Conservation (phyloP, 2,888 invertebrate genomes). For the Mythimna pallens region DNA sequence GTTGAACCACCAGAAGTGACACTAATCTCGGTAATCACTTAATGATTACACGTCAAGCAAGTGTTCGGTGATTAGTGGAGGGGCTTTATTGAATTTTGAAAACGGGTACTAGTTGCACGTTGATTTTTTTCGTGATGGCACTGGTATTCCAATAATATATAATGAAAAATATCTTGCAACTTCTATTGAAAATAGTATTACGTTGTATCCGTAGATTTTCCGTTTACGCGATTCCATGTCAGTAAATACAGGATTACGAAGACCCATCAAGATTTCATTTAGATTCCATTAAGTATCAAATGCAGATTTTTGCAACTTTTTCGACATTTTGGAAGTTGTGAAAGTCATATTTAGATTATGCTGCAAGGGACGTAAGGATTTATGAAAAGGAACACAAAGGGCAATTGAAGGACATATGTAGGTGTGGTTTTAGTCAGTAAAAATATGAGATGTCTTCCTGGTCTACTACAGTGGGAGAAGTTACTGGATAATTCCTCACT, state of each 20-base stretch:
- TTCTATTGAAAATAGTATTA: neutral
- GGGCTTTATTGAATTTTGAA: neutral
- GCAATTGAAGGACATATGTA: too few species aligned
- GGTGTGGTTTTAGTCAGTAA: too few species aligned
- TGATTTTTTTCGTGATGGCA: neutral
- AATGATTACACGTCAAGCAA: slow-evolving; percentile 11
- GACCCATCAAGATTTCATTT: slow-evolving; percentile 22
- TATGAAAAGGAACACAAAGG: too few species aligned
- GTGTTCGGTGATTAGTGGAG: slow-evolving; percentile 13
- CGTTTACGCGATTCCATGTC: neutral
- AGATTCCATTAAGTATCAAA: slow-evolving; percentile 28
- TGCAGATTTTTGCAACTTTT: neutral
- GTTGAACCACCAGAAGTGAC: slow-evolving; percentile 59
- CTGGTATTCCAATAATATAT: neutral
- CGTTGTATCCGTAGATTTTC: neutral
- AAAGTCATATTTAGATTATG: neutral
- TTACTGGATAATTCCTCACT: too few species aligned
- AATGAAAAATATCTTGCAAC: neutral
- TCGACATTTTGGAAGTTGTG: neutral
- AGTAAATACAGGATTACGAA: neutral
- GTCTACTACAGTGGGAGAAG: too few species aligned
- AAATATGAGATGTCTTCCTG: too few species aligned
- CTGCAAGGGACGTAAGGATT: too few species aligned
- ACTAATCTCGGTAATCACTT: slow-evolving; percentile 43
- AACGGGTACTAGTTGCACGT: neutral